These are phyloP conservation scores for Actinemys pallida DNA, from an alignment of 2,113 vertebrate species.

Conservation along the genomic window DNA sequence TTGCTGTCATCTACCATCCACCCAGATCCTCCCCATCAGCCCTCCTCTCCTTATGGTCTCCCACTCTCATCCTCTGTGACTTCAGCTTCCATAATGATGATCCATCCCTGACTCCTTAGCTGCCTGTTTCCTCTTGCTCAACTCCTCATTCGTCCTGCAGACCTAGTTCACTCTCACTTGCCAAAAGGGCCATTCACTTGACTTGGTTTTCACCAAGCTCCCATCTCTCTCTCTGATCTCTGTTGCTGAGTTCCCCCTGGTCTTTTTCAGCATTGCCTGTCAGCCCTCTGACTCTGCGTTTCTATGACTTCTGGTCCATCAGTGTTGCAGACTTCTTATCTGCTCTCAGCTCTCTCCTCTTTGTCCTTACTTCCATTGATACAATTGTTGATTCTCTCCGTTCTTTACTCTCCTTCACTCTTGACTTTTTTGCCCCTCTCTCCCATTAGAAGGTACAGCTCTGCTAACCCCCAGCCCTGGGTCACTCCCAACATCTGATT, in stretches of 20 bases:
- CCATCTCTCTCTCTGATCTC: neutral
- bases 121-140: neutral
- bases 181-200: neutral
- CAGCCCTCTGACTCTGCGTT: neutral
- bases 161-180: neutral
- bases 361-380: neutral
- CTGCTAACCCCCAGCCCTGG: neutral
- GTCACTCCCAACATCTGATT: neutral
- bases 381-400: neutral
- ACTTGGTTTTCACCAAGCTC: neutral
- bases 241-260: neutral
- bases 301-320: neutral
- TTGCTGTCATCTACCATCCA: neutral
- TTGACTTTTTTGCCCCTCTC: neutral
- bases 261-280: no score
- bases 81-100: neutral
- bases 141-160: neutral
- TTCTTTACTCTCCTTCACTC: neutral
- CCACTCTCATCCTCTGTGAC: neutral
- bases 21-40: neutral
- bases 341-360: neutral
- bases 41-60: neutral
- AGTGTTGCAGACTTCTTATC: neutral
- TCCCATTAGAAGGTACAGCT: neutral
- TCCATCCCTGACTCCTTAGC: neutral